Percentiles rank a stretch among this genome's conserved stretches.
Conservation (phyloP, 23 tunicate genomes). For the Halocynthia roretzi region DNA sequence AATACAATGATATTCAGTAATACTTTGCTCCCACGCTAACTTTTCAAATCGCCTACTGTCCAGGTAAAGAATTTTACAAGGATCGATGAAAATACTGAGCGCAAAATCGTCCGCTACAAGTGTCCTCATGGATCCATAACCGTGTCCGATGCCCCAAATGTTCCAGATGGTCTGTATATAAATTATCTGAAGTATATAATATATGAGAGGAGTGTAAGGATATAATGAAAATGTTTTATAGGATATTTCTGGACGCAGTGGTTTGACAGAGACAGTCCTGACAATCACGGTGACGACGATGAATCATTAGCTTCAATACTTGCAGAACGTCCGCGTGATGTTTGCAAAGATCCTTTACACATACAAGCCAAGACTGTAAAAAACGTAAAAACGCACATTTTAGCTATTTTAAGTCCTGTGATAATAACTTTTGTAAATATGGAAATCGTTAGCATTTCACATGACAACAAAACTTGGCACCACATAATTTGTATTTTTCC, state of each 20-base stretch:
- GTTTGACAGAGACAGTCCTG: conserved; percentile 80
- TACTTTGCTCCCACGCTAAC: too few relatives aligned
- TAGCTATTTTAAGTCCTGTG: not conserved
- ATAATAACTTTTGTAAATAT: not conserved
- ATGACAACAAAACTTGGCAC: not conserved
- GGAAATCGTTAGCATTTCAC: not conserved
- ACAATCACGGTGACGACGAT: conserved; percentile 33
- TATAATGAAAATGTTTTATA: not conserved
- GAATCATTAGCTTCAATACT: conserved; percentile 40
- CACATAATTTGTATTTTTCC: not conserved
- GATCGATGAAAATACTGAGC: too few relatives aligned
- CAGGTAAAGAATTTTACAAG: too few relatives aligned
- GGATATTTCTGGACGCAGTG: conserved; percentile 74
- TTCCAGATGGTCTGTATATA: conserved; percentile 1
- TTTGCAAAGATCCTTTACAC: conserved; percentile 56
- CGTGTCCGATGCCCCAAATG: conserved; percentile 4
- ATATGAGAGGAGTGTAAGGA: not conserved
- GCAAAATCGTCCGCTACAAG: conserved; percentile 10
- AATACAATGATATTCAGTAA: too few relatives aligned
- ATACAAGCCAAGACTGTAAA: conserved; percentile 75
- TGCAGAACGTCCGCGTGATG: conserved; percentile 35
- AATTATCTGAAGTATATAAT: not conserved
- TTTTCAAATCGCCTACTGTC: too few relatives aligned
- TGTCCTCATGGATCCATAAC: conserved; percentile 12
- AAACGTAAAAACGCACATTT: conserved; percentile 18